phyloP scores from a whole-genome alignment of 2,113 vertebrate genomes.

The Trichechus manatus region DNA sequence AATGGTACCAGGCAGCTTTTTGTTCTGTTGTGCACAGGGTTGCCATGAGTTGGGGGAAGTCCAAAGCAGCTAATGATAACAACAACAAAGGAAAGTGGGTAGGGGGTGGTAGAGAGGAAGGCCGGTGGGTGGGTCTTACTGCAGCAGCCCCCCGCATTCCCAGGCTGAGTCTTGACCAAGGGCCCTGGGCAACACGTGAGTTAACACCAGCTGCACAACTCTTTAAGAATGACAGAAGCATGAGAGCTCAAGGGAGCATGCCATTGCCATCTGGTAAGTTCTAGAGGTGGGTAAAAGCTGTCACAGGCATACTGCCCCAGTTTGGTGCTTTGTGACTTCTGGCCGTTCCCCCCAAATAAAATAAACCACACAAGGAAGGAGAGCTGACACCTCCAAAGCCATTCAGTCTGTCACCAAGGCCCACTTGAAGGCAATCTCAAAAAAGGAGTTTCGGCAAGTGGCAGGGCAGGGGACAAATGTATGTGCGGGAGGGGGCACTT shows the following conservation, averaged over 20 bases:
- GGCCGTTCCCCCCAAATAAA: not conserved
- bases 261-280: not conserved
- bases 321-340: not conserved
- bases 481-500: not conserved
- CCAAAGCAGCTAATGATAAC: not conserved
- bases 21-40: not conserved
- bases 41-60: not conserved
- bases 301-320: not conserved
- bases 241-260: accelerated
- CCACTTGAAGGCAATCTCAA: slow-evolving; percentile 65
- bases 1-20: not conserved
- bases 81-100: not conserved
- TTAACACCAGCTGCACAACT: not conserved
- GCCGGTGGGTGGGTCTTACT: not conserved
- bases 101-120: not conserved
- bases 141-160: not conserved
- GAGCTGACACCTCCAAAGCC: not conserved
- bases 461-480: slow-evolving; percentile 16
- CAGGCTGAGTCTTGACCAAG: not conserved
- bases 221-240: not conserved
- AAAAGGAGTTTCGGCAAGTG: slow-evolving; percentile 32
- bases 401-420: slow-evolving; percentile 61
- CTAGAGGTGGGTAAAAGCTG: not conserved
- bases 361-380: not conserved
- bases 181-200: not conserved